These are phyloP conservation scores for Eubasilissa splendida DNA, from an alignment of 2,888 invertebrate genomes.

Conservation along the genomic window DNA sequence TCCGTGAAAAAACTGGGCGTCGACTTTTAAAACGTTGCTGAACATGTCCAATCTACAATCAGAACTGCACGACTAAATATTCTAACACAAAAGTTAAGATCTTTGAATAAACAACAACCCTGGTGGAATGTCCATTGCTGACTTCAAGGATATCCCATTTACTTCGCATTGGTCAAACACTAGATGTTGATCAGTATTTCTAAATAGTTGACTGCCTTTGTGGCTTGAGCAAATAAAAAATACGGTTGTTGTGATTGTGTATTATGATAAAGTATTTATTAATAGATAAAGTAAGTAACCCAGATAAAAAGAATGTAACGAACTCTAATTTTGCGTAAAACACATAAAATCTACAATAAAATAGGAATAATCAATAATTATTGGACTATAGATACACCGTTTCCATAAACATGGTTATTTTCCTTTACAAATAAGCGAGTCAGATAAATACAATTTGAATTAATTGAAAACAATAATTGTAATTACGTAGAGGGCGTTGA, in stretches of 20 bases:
- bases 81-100: constrained; percentile 6
- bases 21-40: not conserved
- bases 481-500: constrained; percentile 34
- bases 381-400: too few species aligned
- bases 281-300: too few species aligned
- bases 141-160: constrained; percentile 53
- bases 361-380: too few species aligned
- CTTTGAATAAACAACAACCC: constrained; percentile 29
- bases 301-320: too few species aligned
- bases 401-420: not conserved
- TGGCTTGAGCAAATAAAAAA: not conserved
- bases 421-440: not conserved
- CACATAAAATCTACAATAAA: too few species aligned
- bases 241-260: too few species aligned
- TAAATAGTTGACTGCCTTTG: constrained; percentile 15
- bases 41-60: constrained; percentile 4
- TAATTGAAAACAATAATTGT: not conserved
- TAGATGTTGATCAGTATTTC: constrained; percentile 25
- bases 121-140: constrained; percentile 40
- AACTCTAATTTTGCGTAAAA: too few species aligned
- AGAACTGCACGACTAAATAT: constrained; percentile 24
- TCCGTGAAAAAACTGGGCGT: not conserved
- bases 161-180: constrained; percentile 42
- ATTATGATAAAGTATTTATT: too few species aligned
- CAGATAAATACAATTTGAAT: constrained; percentile 17